Conservation (phyloP, 92 coral and sea anemone species). For the Epizoanthus rinbou region DNA sequence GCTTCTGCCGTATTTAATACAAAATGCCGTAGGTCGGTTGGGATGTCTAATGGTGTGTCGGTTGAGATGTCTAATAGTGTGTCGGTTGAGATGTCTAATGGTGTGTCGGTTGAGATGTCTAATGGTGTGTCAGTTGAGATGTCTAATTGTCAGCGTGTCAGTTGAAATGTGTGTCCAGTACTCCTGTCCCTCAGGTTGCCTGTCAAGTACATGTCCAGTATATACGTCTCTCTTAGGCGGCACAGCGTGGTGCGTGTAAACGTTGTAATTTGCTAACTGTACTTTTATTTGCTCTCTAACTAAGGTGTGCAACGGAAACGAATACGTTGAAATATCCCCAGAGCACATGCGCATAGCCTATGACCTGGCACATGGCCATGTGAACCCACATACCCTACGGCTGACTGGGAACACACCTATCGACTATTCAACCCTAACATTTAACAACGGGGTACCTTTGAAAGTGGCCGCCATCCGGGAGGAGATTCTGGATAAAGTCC, state of each 20-base stretch:
- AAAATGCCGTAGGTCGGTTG: too few species aligned
- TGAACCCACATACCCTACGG: constrained; percentile 40
- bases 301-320: constrained; percentile 86
- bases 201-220: constrained; percentile 12
- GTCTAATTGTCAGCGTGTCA: too few species aligned
- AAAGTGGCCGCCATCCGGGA: constrained; percentile 80
- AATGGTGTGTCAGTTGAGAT: too few species aligned
- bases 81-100: too few species aligned
- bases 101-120: too few species aligned
- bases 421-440: constrained; percentile 62
- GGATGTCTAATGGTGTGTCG: too few species aligned
- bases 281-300: not conserved
- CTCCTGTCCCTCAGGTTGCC: too few species aligned
- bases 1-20: too few species aligned
- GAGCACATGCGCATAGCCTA: constrained; percentile 78
- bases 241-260: not conserved
- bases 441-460: constrained; percentile 71
- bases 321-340: constrained; percentile 70
- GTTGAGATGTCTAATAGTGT: too few species aligned
- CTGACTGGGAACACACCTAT: constrained; percentile 64
- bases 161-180: not conserved
- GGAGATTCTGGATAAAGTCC: constrained; percentile 66
- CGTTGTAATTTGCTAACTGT: not conserved
- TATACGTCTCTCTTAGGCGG: not conserved
- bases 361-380: constrained; percentile 51